Base-by-base conservation (phyloP, 2,888 invertebrate genomes). In the Pogonocherus hispidulus region DNA sequence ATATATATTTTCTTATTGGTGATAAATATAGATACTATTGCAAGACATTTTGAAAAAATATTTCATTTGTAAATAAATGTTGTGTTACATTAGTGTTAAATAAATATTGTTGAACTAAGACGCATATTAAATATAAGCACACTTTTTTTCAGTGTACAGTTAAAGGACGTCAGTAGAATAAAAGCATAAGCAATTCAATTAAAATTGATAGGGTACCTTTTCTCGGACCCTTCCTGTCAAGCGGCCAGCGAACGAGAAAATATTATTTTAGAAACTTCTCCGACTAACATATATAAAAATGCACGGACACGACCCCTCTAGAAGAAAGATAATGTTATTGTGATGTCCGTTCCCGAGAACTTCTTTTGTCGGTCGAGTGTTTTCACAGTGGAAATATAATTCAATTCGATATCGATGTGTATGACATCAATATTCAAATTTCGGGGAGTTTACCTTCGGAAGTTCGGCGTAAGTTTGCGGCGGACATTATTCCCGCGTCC, bases 361-460 rank as follows among this genome's bases (percentile, higher is more conserved):
- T 69, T 71, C 70, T 67, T 69, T 66, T 55, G 69, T 74, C 70
- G 72, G 71, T 72, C 68, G 67, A 76, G 69, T 73, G 71, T 81
- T 79, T 79, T 75, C 63, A 41, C 41, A 49, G 54, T 72, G 72
- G 78, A 78, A 78, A 78, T 79, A 79, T 81, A 80, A 81, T 79
- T 81, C 79, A 79, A 75, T 74, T 75, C 70, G 49, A 71, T 77
- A 74, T 75, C 76, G 74, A 77, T 77, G 79, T 72, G 75, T 73
- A 80, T 80, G 80, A 80, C 82, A 82, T 83, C 82, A 81, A 82
- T 83, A 84, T 84, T 84, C 83, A 83, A 83, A 83, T 83, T 81
- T 77, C 78, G 67, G 76, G 79, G 80, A 81, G 82, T 82, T 82
- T 83, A 83, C 82, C 82, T 82, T 80, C 80, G 75, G 78, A 81